These are phyloP conservation scores for Orthonevra nobilis DNA, from an alignment of 2,888 invertebrate species.

Conservation along the genomic window DNA sequence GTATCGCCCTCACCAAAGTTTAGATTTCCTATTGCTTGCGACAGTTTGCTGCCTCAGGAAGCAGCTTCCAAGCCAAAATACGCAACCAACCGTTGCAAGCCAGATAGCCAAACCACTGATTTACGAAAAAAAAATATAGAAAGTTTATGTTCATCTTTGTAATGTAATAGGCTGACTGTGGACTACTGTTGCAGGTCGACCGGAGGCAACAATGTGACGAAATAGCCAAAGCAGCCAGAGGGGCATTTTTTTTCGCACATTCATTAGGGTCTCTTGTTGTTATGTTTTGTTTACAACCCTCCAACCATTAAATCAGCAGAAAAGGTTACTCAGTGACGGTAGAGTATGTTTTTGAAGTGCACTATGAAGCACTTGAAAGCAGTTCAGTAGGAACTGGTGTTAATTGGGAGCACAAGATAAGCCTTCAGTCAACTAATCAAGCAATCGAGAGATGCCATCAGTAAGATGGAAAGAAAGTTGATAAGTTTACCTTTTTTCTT, in stretches of 20 bases:
- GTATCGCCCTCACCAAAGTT: conserved; percentile 44
- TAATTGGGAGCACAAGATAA: no score
- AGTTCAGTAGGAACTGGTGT: no score
- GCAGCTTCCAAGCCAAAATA: conserved; percentile 13
- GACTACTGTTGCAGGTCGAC: neutral
- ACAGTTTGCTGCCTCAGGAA: conserved; percentile 3
- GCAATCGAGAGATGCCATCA: no score
- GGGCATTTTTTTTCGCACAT: neutral
- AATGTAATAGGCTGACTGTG: conserved; percentile 61
- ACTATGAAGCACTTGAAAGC: neutral
- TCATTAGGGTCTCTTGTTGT: neutral
- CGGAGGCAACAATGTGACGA: conserved; percentile 26
- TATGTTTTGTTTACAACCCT: conserved; percentile 48
- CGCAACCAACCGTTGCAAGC: conserved; percentile 26
- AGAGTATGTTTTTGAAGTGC: neutral
- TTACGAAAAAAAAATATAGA: conserved; percentile 33
- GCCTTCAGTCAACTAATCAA: no score
- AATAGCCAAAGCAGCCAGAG: conserved; percentile 56
- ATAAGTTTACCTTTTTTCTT: no score
- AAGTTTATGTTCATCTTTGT: conserved; percentile 54
- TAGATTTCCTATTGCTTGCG: conserved; percentile 53
- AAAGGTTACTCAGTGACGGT: conserved; percentile 5
- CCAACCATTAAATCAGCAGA: conserved; percentile 35
- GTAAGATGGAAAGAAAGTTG: no score
- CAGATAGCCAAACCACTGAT: conserved; percentile 34